These are phyloP conservation scores for Acanthosepion lycidas DNA, from an alignment of 2,888 invertebrate species.

Conservation along the genomic window DNA sequence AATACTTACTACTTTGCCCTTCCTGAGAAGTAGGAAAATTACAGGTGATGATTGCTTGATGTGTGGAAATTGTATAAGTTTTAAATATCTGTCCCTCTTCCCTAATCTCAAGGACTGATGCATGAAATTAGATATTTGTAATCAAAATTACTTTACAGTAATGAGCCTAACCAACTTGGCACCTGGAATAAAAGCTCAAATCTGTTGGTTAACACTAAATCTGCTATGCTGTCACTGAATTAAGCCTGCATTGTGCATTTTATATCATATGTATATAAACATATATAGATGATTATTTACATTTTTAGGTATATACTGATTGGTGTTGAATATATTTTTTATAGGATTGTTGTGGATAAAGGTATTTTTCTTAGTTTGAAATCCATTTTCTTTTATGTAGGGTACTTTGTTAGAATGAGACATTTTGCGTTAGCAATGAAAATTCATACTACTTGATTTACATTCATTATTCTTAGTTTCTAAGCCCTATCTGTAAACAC, in stretches of 20 bases:
- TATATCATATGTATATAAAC: too few species aligned
- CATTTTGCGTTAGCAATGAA: not conserved
- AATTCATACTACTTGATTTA: not conserved
- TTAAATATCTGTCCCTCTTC: not conserved
- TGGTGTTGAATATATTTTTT: not conserved
- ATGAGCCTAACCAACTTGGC: not conserved
- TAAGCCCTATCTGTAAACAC: not conserved
- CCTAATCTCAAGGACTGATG: not conserved
- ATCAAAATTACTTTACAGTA: not conserved
- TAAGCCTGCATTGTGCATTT: not conserved
- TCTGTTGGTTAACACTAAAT: not conserved
- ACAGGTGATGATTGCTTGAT: slow-evolving; percentile 15
- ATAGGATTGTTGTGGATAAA: not conserved
- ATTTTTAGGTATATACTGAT: not conserved
- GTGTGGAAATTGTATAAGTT: not conserved
- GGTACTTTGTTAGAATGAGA: not conserved
- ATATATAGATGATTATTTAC: too few species aligned
- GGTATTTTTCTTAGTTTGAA: not conserved
- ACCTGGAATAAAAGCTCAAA: not conserved
- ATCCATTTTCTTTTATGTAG: not conserved
- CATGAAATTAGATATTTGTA: not conserved
- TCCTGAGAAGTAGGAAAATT: not conserved
- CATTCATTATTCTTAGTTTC: not conserved
- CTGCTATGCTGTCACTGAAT: not conserved
- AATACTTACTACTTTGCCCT: not conserved